Evolutionary conservation across 2,113 vertebrate species (phyloP), one percentile per base, ranked within the genome.

Genomic region (Lutjanus erythropterus): DNA sequence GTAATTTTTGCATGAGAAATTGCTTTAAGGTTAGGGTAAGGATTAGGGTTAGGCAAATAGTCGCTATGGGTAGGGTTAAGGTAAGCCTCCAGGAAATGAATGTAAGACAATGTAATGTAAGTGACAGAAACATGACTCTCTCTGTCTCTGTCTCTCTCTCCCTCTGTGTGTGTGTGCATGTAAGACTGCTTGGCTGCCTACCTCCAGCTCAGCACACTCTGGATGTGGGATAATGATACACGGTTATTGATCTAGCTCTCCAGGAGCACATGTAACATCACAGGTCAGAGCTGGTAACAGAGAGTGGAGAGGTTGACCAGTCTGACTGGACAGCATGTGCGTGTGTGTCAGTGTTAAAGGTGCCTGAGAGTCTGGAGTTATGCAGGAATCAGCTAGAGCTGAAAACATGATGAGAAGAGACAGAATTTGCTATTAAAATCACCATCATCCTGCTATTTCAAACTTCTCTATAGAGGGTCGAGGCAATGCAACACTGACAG

Each of bases 161-260:
- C 52, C 50, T 81, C 52, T 47, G 59, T 64, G 21, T 70, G 59
- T 64, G 21, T 70, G 35, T 39, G 25, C 69, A 18, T 60, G 35
- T 60, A 29, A 47, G 56, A 27, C 29, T 69, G 31, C 67, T 61
- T 11, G 2, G 27, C 66, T 21, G 46, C 11, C 33, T 76, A 75
- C 69, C 59, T 84, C 53, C 53, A 60, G 71, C 53, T 23, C 55
- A 67, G 47, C 70, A 49, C 47, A 11, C 11, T 39, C 59, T 80
- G 65, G 80, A 91, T 88, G 68, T 88, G 76, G 89, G 80, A 89
- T 89, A 87, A 87, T 86, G 78, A 89, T 66, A 84, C 62, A 70
- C 56, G 56, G 58, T 44, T 88, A 89, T 83, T 85, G 89, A 89
- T 89, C 61, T 39, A 4, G 21, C 18, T 1, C 29, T 69, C 33